phyloP scores from a whole-genome alignment of 1,140 invertebrate genomes.

The Myzus persicae region DNA sequence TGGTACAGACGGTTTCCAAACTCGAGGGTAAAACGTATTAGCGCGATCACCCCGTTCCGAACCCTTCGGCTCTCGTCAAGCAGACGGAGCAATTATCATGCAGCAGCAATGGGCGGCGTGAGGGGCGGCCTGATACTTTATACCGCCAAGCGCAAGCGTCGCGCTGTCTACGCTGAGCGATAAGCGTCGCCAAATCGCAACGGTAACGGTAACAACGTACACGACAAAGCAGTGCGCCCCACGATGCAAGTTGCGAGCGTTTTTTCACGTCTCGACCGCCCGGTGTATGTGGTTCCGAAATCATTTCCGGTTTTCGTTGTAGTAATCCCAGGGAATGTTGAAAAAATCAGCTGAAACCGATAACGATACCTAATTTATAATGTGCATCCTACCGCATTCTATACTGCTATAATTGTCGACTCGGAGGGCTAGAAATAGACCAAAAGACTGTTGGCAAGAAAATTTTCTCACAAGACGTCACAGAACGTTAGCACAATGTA shows the following conservation, averaged over 20 bases:
- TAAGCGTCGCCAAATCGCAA: neutral
- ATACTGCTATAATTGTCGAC: no score
- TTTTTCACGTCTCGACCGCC: neutral
- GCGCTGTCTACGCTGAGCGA: neutral
- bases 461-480: no score
- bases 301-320: neutral
- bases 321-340: neutral
- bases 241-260: neutral
- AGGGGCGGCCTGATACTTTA: neutral
- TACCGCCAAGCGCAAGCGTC: neutral
- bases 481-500: neutral
- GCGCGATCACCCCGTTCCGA: neutral
- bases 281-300: neutral
- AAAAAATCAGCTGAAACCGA: neutral
- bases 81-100: neutral
- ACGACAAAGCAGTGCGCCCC: neutral
- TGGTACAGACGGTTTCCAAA: neutral
- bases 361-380: neutral
- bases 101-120: neutral
- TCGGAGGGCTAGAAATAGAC: neutral
- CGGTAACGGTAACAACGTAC: neutral
- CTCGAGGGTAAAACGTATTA: neutral
- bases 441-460: neutral
- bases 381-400: neutral
- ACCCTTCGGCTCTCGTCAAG: neutral